These are phyloP conservation scores for Aethina tumida DNA, from an alignment of 1,140 invertebrate genomes.

Conservation along the genomic window DNA sequence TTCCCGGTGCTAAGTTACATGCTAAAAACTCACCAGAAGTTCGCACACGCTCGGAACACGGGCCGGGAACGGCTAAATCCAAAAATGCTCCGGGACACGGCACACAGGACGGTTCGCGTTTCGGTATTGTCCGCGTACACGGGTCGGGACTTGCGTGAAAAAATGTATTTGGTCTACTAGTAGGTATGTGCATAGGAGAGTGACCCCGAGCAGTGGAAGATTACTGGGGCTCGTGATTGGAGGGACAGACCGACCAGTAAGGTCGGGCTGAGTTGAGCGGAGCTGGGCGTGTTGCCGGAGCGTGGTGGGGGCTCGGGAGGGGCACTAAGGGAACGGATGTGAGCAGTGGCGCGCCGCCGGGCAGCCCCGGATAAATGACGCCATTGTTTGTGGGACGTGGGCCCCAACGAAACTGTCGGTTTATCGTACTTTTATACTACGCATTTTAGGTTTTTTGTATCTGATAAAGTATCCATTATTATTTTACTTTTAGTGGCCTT, in stretches of 20 bases:
- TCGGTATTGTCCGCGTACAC: too few species aligned
- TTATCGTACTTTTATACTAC: background rate
- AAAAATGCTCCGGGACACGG: conserved; percentile 2
- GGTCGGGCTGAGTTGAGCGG: conserved; percentile 5
- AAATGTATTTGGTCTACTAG: too few species aligned
- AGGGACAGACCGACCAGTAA: conserved; percentile 19
- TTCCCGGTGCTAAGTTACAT: conserved; percentile 7
- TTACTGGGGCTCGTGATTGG: conserved; percentile 19
- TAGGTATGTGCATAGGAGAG: too few species aligned
- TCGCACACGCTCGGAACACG: too few species aligned
- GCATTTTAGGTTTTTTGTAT: background rate
- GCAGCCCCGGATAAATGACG: too few species aligned
- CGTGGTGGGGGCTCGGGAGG: conserved; percentile 7
- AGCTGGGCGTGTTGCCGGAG: conserved; percentile 6
- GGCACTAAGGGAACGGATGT: conserved; percentile 15
- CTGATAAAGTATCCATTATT: background rate
- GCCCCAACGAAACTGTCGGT: background rate
- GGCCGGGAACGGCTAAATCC: too few species aligned
- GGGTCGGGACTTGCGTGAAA: too few species aligned
- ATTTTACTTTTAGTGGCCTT: background rate
- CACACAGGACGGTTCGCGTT: too few species aligned
- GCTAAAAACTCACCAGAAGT: background rate
- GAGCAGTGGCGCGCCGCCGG: conserved; percentile 15
- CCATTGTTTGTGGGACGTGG: conserved; percentile 1
- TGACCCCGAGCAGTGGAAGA: conserved; percentile 12